Base-by-base conservation (phyloP, 2,888 invertebrate species). In the Drosophila acutilabella region DNA sequence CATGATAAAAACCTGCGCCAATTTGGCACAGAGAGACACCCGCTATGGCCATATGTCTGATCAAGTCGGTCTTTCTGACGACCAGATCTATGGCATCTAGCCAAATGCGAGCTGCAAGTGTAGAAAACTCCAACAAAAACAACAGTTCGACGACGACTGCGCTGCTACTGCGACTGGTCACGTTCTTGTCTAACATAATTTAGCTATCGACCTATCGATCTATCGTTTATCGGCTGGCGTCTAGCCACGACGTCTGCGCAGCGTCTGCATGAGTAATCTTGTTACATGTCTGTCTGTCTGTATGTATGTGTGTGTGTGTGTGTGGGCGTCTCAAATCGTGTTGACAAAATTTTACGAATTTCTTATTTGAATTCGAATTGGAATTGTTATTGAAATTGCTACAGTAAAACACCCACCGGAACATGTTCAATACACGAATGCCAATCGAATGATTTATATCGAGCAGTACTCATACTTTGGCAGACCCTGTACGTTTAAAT, bases 1-100 rank as follows among this genome's bases (percentile, higher is more conserved):
- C 30, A 38, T 8, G 36, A 33, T n/a, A 20, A 53, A 53, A 52
- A 54, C 56, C 60, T 64, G 61, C 64, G 56, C 44, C 57, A 64
- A 88, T 88, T 83, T 86, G 87, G 83, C 87, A 80, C 86, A 88
- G 33, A 68, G 36, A 71, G 69, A 82, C 88, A 82, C 82, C 82
- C 82, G 88, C 88, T 80, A 88, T 85, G 80, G 71, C 75, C 54
- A 79, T 73, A 47, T 59, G 56, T 44, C 41, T 57, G 56, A 36
- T 33, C 50, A 18, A 10, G 40, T 41, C 44, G 4, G 18, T 33
- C 30, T 16, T 10, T 20, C 36, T 47, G 50, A 6, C 45, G 23
- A 57, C 60, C 61, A 67, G 18, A 57, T 62, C 44, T 62, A 64
- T 64, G 88, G 85, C 85, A 72, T 59, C 59, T 66, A 69, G 74